Evolutionary conservation across 2,113 vertebrate species (phyloP).

Genomic region (Emydocephalus ijimae): DNA sequence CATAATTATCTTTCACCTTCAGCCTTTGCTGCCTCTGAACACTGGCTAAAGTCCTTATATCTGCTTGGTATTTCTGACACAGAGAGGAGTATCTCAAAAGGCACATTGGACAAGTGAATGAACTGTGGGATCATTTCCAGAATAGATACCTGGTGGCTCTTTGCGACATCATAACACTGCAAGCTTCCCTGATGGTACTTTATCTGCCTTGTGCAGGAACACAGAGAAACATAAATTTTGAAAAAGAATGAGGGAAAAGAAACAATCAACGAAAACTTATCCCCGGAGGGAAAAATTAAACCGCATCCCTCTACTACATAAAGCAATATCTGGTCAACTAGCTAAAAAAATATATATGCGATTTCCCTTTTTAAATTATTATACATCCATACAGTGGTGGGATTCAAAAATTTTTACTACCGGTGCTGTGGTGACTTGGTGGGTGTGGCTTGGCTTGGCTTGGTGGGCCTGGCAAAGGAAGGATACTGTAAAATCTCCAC

Average conservation of each 20-base stretch:
- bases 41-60: slow-evolving; percentile 16
- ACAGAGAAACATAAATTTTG: slow-evolving; percentile 22
- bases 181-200: slow-evolving; percentile 19
- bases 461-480: no score
- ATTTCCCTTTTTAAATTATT: slow-evolving; percentile 24
- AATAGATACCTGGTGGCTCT: not conserved
- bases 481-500: no score
- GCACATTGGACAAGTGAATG: slow-evolving; percentile 13
- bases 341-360: slow-evolving; percentile 25
- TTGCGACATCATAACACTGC: not conserved
- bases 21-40: not conserved
- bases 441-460: no score
- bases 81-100: not conserved
- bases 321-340: slow-evolving; percentile 24
- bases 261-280: not conserved
- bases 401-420: no score
- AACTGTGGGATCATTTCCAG: slow-evolving; percentile 22
- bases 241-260: slow-evolving; percentile 13
- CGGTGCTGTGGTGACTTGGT: no score
- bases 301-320: slow-evolving; percentile 10
- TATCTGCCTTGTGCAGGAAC: slow-evolving; percentile 44
- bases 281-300: not conserved
- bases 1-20: slow-evolving; percentile 8
- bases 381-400: slow-evolving; percentile 4
- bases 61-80: slow-evolving; percentile 29